Base-by-base conservation (phyloP, 1,140 invertebrate species). In the Psix sp. region DNA sequence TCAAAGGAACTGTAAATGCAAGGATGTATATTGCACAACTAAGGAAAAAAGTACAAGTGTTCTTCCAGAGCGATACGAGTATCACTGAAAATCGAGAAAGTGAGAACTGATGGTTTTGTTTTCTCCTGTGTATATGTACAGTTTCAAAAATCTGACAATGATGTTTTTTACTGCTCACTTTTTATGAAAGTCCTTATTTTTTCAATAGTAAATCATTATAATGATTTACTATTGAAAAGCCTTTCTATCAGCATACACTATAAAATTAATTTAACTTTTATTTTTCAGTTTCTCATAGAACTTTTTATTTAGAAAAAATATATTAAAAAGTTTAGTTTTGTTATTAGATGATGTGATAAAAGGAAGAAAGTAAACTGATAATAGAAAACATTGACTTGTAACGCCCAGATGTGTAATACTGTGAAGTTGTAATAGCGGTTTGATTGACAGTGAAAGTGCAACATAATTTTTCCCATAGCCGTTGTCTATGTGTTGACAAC, bases 401-500 rank as follows among this genome's bases (percentile, higher is more conserved):
- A 29, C 26, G n/a, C 26, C 6, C 26, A 29, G 26, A 29, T n/a
- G 7, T 7, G 26, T 29, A 29, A 29, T 7, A 7, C 26, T 29
- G 26, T n/a, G 26, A 29, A n/a, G 26, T 7, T 29, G 26, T 2
- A 29, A 29, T 29, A 10, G n/a, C n/a, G 7, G 7, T 29, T 10
- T 29, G 26, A 29, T 29, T 29, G 26, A 7, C 26, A 29, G 26
- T 29, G 26, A 29, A 29, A 29, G 26, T 29, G 26, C 26, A n/a
- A 29, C 7, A 29, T 7, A 2, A 29, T 10, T 29, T 29, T n/a
- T n/a, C n/a, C n/a, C 26, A 29, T 29, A 29, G 7, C n/a, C 26
- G 26, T 29, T 29, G 26, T n/a, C 7, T 24, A 24, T 29, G 7
- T 29, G 26, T 10, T n/a, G 26, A 10, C 26, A 7, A 7, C 6